These are phyloP conservation scores for Falco columbarius DNA, from an alignment of 2,797 vertebrate species.

Conservation along the genomic window DNA sequence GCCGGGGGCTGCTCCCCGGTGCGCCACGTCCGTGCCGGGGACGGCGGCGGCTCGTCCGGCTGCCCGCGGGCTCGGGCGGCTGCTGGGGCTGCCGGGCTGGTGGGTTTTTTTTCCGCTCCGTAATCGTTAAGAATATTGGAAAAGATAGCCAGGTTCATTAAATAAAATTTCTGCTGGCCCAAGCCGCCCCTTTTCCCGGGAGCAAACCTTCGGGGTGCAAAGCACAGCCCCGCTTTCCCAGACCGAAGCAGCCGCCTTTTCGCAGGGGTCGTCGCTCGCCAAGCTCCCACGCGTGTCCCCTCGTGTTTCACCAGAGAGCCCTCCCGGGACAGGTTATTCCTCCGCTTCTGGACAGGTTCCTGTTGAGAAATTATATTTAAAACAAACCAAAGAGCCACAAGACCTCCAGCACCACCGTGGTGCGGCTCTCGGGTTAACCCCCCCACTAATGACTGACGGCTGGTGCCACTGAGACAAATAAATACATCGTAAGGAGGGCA, in stretches of 20 bases:
- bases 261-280: background rate
- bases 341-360: background rate
- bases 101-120: fast-evolving
- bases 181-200: background rate
- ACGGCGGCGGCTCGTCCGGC: background rate
- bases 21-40: no score
- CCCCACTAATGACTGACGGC: constrained; percentile 56
- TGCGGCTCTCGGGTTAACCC: background rate
- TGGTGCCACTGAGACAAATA: constrained; percentile 65
- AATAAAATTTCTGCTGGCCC: background rate
- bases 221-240: background rate
- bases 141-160: background rate
- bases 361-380: background rate
- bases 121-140: background rate
- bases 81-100: fast-evolving
- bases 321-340: background rate
- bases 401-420: background rate
- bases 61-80: background rate
- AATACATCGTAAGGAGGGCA: constrained; percentile 67
- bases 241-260: background rate
- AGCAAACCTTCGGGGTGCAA: background rate
- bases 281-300: background rate
- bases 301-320: background rate
- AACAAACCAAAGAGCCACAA: background rate
- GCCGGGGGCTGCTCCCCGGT: background rate